Evolutionary conservation across 2,113 vertebrate genomes (phyloP).

Genomic region (Motacilla alba): DNA sequence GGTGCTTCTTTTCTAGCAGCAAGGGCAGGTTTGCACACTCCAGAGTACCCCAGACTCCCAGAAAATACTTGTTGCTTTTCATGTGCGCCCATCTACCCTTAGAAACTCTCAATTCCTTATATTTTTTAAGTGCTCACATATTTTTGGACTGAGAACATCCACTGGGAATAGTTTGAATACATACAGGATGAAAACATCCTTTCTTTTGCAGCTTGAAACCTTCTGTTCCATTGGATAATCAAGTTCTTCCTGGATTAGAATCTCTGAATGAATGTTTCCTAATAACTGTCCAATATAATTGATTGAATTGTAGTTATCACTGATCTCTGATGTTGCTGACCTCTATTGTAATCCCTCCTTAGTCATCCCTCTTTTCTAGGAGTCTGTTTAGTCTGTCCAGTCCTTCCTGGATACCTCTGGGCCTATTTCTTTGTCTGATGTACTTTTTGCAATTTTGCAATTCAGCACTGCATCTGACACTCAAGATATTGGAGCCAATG

Average conservation of each 20-base stretch:
- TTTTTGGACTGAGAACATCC: background rate
- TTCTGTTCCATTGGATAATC: background rate
- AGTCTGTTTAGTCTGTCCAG: background rate
- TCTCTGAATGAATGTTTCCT: background rate
- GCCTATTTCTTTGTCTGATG: background rate
- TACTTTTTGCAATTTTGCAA: background rate
- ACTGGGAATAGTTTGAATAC: background rate
- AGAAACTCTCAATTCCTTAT: background rate
- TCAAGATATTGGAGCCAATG: background rate
- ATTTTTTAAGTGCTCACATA: accelerated
- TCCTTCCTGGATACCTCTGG: background rate
- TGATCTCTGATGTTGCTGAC: background rate
- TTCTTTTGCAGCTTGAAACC: background rate
- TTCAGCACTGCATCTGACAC: background rate
- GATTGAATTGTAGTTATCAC: background rate
- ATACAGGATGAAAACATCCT: background rate
- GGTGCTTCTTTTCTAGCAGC: background rate
- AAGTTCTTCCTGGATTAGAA: background rate
- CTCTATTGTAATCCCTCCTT: background rate
- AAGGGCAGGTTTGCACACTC: background rate
- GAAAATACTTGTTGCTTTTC: background rate
- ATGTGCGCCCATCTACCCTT: background rate
- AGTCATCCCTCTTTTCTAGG: background rate
- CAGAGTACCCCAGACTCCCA: background rate
- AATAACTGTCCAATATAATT: background rate